Base-by-base conservation (phyloP, 2,888 invertebrate genomes). In the Acanthosepion esculentum region DNA sequence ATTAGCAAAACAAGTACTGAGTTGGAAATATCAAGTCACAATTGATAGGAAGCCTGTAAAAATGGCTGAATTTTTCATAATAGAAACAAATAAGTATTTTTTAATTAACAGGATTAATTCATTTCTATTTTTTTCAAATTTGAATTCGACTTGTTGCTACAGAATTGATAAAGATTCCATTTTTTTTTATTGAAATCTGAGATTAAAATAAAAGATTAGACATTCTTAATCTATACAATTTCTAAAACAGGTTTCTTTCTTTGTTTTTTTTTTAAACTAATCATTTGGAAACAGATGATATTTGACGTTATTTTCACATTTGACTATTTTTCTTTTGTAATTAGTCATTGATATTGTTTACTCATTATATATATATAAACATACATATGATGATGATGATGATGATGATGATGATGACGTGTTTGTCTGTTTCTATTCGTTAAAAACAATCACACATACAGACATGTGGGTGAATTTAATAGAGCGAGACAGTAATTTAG, bases 401-500 rank as follows among this genome's bases (percentile, higher is more conserved):
- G 59, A 59, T 59, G 26, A 20, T 15, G 59, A 20, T 5, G 20
- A 26, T 59, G 59, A 59, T 59, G 26, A 20, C 20, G 59, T 20
- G 59, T 26, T 5, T 64, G 64, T 12, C 6, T 64, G 29, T 64
- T 8, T 78, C 8, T n/a, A n/a, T 78, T 78, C 10, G 78, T 15
- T n/a, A 29, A n/a, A n/a, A n/a, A 78, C 10, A n/a, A 10, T n/a
- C 8, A n/a, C n/a, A 7, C n/a, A 78, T n/a, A 8, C n/a, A 29
- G 10, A 29, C n/a, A 64, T 64, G 64, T 78, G 78, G 7, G n/a
- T 7, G 78, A 78, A 29, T n/a, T 78, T n/a, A 64, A 64, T 29
- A 64, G 64, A n/a, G 78, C n/a, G 78, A 78, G n/a, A 78, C 78
- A 78, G 78, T 78, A 78, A 78, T 78, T 78, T 78, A 78, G 29